phyloP scores from a whole-genome alignment of 2,888 invertebrate genomes.

The Ormyrus pomaceus region DNA sequence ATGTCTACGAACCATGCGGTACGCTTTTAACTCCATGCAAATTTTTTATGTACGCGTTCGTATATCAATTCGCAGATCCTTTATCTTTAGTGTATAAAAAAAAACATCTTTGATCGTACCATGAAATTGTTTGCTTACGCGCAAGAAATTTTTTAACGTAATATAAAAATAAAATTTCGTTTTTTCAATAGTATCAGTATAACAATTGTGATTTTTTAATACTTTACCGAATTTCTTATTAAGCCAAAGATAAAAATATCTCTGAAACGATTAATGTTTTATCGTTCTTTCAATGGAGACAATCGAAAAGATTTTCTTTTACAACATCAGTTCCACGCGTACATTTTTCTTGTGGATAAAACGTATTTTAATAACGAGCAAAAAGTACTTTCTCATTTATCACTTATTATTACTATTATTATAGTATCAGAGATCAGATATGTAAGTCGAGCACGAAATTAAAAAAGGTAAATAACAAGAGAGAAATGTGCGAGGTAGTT shows the following conservation, averaged over 20 bases:
- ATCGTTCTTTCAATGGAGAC: neutral
- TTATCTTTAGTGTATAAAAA: conserved; percentile 13
- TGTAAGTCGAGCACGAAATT: neutral
- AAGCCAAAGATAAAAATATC: too few species aligned
- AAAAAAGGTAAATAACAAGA: conserved; percentile 17
- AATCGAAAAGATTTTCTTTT: conserved; percentile 5
- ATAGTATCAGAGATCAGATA: conserved; percentile 26
- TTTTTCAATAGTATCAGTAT: too few species aligned
- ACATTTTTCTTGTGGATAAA: conserved; percentile 6
- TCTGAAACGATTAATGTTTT: conserved; percentile 4
- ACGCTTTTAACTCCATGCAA: conserved; percentile 47
- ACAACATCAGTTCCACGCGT: conserved; percentile 25
- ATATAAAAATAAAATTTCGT: neutral
- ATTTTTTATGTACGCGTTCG: conserved; percentile 1
- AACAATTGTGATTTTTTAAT: too few species aligned
- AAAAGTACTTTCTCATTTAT: conserved; percentile 45
- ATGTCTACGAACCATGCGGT: conserved; percentile 51
- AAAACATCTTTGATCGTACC: conserved; percentile 4
- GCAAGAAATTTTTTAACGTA: too few species aligned
- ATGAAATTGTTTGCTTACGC: conserved; percentile 20
- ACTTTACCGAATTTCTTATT: too few species aligned
- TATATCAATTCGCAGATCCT: conserved; percentile 45
- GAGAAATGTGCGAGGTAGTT: conserved; percentile 22
- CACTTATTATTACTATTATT: conserved; percentile 3
- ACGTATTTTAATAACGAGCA: conserved; percentile 15